Base-by-base conservation (phyloP, 2,797 vertebrate species). In the Eulemur coronatus region DNA sequence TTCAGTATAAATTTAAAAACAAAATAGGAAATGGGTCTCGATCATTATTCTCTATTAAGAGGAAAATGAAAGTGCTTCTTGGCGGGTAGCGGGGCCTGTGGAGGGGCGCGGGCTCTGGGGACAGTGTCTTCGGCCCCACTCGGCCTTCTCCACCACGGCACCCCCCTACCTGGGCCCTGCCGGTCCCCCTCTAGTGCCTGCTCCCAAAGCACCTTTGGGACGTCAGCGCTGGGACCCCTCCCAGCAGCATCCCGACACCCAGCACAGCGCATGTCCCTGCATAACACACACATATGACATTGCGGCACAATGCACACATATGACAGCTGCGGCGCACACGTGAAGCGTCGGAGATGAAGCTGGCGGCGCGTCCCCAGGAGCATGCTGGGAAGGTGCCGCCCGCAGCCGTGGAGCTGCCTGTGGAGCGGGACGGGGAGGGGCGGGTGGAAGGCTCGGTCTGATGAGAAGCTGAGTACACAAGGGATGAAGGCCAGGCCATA, bases 41-140 rank as follows among this genome's bases (percentile, higher is more conserved):
- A 87, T 80, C 94, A 84, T 97, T 20, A 48, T 84, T 97, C 95
- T 97, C 87, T 65, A 93, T 94, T 92, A 96, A 93, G 94, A 88
- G 59, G 33, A 91, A 96, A 82, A 91, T 3, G 52, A 75, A 48
- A 0, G 0, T 30, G 84, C 50, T 93, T 87, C 88, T 75, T 55
- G 80, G 81, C 41, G 18, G 80, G 24, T 11, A 28, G 10, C 57
- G 4, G 91, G 84, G 57, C 67, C 69, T 22, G 11, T 41, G 22
- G 57, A 73, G 87, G 17, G 46, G 65, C 85, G 52, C 17, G 22
- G 33, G 57, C 78, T 24, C 24, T 1, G 1, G 61, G 17, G 61
- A 46, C 63, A 4, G 30, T 1, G 41, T 59, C 46, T 30, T 4
- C 33, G 18, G 63, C 20, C 38, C 28, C 2, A 0, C 33, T 6